A percentile compares a stretch with the other conserved stretches of the same genome.
Conservation (phyloP, 2,113 vertebrate species). For the Onychorhynchus coronatus region DNA sequence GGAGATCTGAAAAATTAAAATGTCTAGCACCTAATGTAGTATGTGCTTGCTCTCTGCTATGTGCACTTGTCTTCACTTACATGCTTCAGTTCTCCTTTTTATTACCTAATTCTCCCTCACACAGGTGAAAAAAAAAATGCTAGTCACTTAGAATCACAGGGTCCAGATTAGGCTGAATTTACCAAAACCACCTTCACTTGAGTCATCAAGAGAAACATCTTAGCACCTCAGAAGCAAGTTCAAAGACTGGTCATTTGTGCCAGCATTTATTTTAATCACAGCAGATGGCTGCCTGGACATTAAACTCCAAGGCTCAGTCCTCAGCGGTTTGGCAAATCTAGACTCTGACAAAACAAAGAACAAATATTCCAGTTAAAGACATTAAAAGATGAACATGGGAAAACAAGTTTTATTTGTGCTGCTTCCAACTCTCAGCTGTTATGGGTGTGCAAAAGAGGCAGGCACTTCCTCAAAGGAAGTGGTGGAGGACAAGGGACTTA, state of each 20-base stretch:
- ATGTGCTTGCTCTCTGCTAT: not conserved
- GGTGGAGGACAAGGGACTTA: not conserved
- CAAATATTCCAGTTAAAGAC: not conserved
- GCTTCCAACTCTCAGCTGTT: slow-evolving; percentile 3
- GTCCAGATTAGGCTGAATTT: not conserved
- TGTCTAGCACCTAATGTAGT: not conserved
- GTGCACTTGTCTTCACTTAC: not conserved
- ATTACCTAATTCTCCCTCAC: not conserved
- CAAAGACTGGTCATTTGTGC: not conserved
- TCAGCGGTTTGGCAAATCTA: not conserved
- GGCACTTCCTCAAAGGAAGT: slow-evolving; percentile 8
- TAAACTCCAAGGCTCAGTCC: not conserved
- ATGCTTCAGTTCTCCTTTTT: not conserved
- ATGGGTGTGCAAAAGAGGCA: slow-evolving; percentile 15
- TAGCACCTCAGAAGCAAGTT: not conserved
- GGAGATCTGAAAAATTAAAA: not conserved
- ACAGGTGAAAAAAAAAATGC: not conserved
- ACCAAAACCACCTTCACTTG: not conserved
- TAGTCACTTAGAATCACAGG: accelerated
- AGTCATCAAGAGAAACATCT: not conserved
- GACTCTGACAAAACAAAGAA: not conserved
- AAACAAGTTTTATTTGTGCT: not conserved
- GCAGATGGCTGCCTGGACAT: not conserved
- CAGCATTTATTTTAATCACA: not conserved
- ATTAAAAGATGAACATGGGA: not conserved